Evolutionary conservation across 2,797 vertebrate genomes (phyloP).

Genomic region (Arnoldichthys spilopterus): DNA sequence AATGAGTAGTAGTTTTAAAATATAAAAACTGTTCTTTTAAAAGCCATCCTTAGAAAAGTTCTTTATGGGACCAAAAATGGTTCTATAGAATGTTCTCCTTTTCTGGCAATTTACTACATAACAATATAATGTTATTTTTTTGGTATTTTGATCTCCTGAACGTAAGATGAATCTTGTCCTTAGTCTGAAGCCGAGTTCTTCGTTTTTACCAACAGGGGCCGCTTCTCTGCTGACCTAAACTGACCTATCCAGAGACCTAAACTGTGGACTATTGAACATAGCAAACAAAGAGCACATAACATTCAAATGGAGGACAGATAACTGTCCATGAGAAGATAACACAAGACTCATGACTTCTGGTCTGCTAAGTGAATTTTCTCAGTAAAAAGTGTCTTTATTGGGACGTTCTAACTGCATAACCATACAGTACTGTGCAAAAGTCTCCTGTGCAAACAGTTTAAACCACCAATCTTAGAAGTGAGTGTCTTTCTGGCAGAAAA

Average conservation of each 20-base stretch:
- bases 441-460: too few relatives aligned
- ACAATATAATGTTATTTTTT: too few relatives aligned
- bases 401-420: not conserved
- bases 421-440: too few relatives aligned
- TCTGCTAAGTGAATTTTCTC: constrained; percentile 1
- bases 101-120: too few relatives aligned
- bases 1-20: too few relatives aligned
- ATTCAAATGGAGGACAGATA: not conserved
- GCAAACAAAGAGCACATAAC: constrained; percentile 1
- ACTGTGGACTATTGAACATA: not conserved
- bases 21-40: too few relatives aligned
- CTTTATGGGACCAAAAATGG: too few relatives aligned
- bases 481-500: too few relatives aligned
- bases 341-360: constrained; percentile 11
- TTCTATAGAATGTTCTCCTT: too few relatives aligned
- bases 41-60: too few relatives aligned
- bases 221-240: not conserved
- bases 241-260: not conserved
- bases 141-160: too few relatives aligned
- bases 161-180: not conserved
- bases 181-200: not conserved
- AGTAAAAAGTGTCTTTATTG: not conserved
- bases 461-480: too few relatives aligned
- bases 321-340: not conserved
- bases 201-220: constrained; percentile 18